Evolutionary conservation across 1,140 invertebrate genomes (phyloP).

Genomic region (Notospermus geniculatus): DNA sequence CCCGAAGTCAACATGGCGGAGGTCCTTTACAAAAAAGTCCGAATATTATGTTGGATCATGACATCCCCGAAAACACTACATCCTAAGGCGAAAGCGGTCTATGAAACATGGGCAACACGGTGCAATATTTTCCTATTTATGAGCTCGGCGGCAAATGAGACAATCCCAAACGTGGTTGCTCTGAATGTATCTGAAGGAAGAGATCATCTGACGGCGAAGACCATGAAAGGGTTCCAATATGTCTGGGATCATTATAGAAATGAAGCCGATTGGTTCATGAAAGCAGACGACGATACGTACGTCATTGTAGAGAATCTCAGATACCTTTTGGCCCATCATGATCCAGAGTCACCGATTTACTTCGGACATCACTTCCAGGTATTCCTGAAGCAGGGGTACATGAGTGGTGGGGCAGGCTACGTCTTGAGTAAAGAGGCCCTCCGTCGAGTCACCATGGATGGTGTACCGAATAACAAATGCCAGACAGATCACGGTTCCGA

Average conservation of each 20-base stretch:
- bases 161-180: slow-evolving; percentile 20
- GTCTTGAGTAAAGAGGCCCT: slow-evolving; percentile 69
- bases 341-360: slow-evolving; percentile 41
- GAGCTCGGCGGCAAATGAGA: slow-evolving; percentile 72
- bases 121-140: slow-evolving; percentile 89
- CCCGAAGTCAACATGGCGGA: slow-evolving; percentile 64
- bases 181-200: slow-evolving; percentile 76
- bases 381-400: slow-evolving; percentile 42
- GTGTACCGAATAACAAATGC: slow-evolving; percentile 62
- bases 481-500: slow-evolving; percentile 76
- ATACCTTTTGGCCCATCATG: slow-evolving; percentile 34
- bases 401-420: slow-evolving; percentile 67
- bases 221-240: slow-evolving; percentile 83
- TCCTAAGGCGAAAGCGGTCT: slow-evolving; percentile 85
- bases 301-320: slow-evolving; percentile 60
- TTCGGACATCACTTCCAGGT: slow-evolving; percentile 55
- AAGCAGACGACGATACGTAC: slow-evolving; percentile 71
- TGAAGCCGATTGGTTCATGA: slow-evolving; percentile 51
- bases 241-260: slow-evolving; percentile 51
- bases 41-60: slow-evolving; percentile 94
- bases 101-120: slow-evolving; percentile 90
- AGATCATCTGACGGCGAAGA: slow-evolving; percentile 91
- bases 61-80: slow-evolving; percentile 87
- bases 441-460: slow-evolving; percentile 25
- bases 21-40: slow-evolving; percentile 63